Base-by-base conservation (phyloP, 1,140 invertebrate genomes). In the Cyclina sinensis region DNA sequence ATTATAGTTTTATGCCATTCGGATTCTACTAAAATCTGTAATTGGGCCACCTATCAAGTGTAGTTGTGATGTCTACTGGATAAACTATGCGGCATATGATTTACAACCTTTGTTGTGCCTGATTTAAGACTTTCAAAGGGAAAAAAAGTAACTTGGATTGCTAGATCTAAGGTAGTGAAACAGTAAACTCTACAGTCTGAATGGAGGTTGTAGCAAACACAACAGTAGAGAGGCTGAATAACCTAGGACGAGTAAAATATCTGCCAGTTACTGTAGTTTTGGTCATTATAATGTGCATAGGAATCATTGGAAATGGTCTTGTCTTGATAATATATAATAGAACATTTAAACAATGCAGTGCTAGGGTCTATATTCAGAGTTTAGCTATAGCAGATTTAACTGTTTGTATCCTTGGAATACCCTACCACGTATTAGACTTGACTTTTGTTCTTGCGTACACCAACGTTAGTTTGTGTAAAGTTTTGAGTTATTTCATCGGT, bases 351-450 rank as follows among this genome's bases (percentile, higher is more conserved):
- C 54, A 68, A n/a, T 84, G 86, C n/a, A 92, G 91, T n/a, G 90
- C 91, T n/a, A 74, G 89, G 1, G 82, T 90, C 46, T 93, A 89
- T 73, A 89, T 93, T 32, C 87, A 91, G 73, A 85, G 87, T 24
- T 70, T 93, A 32, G 92, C 92, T 0, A 32, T 91, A 18, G 80
- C 90, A 27, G 92, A 93, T 80, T 76, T 93, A 16, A 80, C 91
- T 21, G 90, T 85, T 68, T 93, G 92, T 82, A 24, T 85, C 21
- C 54, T 93, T 1, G 90, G 90, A 24, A 91, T 93, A 18, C 92
- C 91, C n/a, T 91, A 90, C 24, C 91, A 93, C 57, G 88, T 92
- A 16, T 59, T 91, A 0, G 92, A 93, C 86, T 86, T 93, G 46
- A 84, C 84, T 2, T 76, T 79, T 27, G 88, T 90, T 76, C 89